Evolutionary conservation across 2,888 invertebrate species (phyloP).

Genomic region (Papilio protenor): DNA sequence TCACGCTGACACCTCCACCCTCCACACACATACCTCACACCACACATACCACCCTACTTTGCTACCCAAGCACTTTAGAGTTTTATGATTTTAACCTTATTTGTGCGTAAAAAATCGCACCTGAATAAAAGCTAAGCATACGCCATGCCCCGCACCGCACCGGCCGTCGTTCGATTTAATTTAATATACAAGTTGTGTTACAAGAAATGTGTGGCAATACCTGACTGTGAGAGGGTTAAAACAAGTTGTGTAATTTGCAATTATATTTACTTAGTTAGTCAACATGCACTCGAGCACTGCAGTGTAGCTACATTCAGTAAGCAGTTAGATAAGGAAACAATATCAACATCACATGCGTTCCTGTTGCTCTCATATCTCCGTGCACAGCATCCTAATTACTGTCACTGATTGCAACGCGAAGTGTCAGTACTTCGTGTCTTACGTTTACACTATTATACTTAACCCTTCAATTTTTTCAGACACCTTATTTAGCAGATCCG

Average conservation of each 20-base stretch:
- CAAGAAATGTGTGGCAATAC: too few relatives aligned
- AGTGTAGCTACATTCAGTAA: not conserved
- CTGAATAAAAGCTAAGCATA: too few relatives aligned
- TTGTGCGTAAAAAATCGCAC: too few relatives aligned
- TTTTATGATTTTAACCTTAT: too few relatives aligned
- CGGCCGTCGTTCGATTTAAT: too few relatives aligned
- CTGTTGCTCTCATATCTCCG: not conserved
- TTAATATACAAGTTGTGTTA: too few relatives aligned
- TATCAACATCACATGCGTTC: not conserved
- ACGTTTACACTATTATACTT: not conserved
- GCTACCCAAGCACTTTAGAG: not conserved
- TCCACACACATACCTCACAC: not conserved
- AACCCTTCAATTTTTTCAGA: too few relatives aligned
- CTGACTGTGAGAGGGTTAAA: too few relatives aligned
- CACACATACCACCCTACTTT: not conserved
- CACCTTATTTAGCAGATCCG: not conserved
- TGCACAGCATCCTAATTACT: not conserved
- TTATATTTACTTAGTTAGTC: too few relatives aligned
- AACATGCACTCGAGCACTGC: not conserved
- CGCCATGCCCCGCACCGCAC: too few relatives aligned
- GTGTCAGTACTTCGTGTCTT: not conserved
- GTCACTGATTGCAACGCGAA: not conserved
- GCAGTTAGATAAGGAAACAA: not conserved
- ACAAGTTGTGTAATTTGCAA: too few relatives aligned
- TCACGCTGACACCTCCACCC: slow-evolving; percentile 50